These are phyloP conservation scores for Eilema griseolum DNA, from an alignment of 2,888 invertebrate genomes.

Conservation along the genomic window DNA sequence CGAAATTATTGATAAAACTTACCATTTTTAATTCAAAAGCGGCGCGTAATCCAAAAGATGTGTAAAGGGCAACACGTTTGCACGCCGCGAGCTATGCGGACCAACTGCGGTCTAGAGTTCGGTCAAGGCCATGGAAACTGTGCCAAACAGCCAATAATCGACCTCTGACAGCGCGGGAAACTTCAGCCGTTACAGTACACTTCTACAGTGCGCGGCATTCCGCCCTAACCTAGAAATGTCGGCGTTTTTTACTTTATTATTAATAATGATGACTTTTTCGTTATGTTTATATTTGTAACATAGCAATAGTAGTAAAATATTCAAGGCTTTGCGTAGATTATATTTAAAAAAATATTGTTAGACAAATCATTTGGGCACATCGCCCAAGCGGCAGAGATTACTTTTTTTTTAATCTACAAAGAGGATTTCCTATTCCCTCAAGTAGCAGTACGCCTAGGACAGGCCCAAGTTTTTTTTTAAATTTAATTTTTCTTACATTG, in stretches of 20 bases:
- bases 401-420: background rate
- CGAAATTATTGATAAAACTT: slow-evolving; percentile 55
- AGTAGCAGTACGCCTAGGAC: too few species aligned
- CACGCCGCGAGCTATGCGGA: slow-evolving; percentile 67
- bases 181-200: slow-evolving; percentile 44
- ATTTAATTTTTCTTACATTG: too few species aligned
- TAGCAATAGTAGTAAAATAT: background rate
- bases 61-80: slow-evolving; percentile 52
- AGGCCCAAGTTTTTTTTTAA: too few species aligned
- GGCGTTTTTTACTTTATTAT: slow-evolving; percentile 19
- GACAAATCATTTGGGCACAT: background rate
- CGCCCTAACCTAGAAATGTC: slow-evolving; percentile 27
- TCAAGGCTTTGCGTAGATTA: background rate
- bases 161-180: slow-evolving; percentile 78
- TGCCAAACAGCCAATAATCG: slow-evolving; percentile 74
- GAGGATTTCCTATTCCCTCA: too few species aligned
- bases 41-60: slow-evolving; percentile 57
- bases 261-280: slow-evolving; percentile 18
- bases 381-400: too few species aligned
- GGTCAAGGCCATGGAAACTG: slow-evolving; percentile 83
- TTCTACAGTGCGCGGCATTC: slow-evolving; percentile 27
- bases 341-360: background rate
- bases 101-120: slow-evolving; percentile 72
- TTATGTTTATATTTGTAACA: background rate
- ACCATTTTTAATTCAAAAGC: slow-evolving; percentile 73